Evolutionary conservation across 2,888 invertebrate species (phyloP).

Genomic region (Ichneumoninae sp.): DNA sequence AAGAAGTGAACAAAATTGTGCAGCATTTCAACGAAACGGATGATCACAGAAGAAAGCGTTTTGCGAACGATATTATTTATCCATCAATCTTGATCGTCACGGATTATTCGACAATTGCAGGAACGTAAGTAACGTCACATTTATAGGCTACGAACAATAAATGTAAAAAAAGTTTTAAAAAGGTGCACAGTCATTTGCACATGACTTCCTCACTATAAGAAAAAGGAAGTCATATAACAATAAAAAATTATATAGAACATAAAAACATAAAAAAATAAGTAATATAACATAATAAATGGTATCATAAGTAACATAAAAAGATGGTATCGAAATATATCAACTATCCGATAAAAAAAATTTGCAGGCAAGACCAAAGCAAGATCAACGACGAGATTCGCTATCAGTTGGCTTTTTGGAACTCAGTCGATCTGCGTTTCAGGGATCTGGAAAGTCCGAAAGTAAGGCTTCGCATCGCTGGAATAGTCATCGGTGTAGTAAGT

Average conservation of each 20-base stretch:
- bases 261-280: too few species aligned
- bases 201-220: too few species aligned
- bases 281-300: too few species aligned
- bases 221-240: too few species aligned
- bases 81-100: slow-evolving; percentile 9
- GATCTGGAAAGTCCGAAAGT: slow-evolving; percentile 36
- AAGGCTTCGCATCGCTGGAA: slow-evolving; percentile 30
- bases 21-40: not conserved
- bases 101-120: too few species aligned
- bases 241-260: too few species aligned
- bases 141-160: too few species aligned
- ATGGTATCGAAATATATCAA: too few species aligned
- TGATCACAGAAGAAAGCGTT: slow-evolving; percentile 18
- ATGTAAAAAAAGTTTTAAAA: too few species aligned
- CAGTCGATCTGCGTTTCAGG: slow-evolving; percentile 43
- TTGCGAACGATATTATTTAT: not conserved
- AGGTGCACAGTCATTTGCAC: too few species aligned
- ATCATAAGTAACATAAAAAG: too few species aligned
- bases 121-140: too few species aligned
- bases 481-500: slow-evolving; percentile 38
- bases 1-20: not conserved
- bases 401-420: slow-evolving; percentile 49
- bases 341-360: not conserved
- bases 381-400: slow-evolving; percentile 16
- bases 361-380: not conserved